Evolutionary conservation across 2,797 vertebrate genomes (phyloP).

Genomic region (Pseudomugil gertrudae): DNA sequence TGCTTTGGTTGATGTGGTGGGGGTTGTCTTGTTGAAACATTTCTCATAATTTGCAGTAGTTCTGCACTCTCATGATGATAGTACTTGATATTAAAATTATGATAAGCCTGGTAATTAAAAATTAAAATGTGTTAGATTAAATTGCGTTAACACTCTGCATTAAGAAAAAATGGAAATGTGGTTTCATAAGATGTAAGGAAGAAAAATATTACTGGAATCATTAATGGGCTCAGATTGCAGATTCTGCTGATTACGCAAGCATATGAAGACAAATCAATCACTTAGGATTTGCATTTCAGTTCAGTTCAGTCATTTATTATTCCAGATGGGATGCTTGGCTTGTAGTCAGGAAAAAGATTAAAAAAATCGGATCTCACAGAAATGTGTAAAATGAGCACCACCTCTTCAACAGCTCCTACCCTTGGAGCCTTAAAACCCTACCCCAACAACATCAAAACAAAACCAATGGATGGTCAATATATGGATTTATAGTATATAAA

Average conservation of each 20-base stretch:
- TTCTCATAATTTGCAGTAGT: constrained; percentile 1
- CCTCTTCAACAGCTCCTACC: background rate
- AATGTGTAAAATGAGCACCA: constrained; percentile 1
- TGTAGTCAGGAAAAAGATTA: background rate
- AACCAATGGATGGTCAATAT: background rate
- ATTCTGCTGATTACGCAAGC: constrained; percentile 34
- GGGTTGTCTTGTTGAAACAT: constrained; percentile 9
- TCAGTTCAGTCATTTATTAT: constrained; percentile 10
- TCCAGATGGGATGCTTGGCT: constrained; percentile 5
- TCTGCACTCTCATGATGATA: background rate
- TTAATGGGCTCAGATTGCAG: constrained; percentile 29
- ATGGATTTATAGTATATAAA: background rate
- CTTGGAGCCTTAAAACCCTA: background rate
- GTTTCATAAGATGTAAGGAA: constrained; percentile 4
- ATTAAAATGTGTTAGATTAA: background rate
- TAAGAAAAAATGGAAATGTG: constrained; percentile 19
- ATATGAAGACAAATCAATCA: constrained; percentile 38
- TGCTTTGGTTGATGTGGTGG: constrained; percentile 1
- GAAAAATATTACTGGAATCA: constrained; percentile 9
- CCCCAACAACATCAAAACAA: background rate
- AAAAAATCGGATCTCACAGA: constrained; percentile 12
- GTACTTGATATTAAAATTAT: constrained; percentile 7
- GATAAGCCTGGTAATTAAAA: constrained; percentile 18
- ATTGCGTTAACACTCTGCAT: constrained; percentile 16
- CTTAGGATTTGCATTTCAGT: constrained; percentile 39